These are phyloP conservation scores for Mustela nigripes DNA, from an alignment of 2,113 vertebrate species.

Conservation along the genomic window DNA sequence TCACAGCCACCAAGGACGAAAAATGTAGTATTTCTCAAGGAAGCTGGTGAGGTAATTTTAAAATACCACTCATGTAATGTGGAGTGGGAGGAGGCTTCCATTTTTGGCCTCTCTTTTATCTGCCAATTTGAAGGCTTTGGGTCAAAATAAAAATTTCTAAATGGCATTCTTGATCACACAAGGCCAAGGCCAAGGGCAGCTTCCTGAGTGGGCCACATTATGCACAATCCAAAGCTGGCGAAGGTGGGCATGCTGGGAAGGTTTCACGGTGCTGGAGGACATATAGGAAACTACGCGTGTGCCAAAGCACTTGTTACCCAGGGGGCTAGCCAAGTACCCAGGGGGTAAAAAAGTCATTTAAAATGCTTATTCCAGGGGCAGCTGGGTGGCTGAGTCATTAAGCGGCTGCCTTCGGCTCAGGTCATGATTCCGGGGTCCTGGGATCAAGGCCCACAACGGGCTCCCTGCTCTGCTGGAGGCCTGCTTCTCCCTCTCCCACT, in stretches of 20 bases:
- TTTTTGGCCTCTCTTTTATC: constrained; percentile 62
- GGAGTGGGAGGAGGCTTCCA: constrained; percentile 16
- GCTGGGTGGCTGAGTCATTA: too few relatives aligned
- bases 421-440: too few relatives aligned
- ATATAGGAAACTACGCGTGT: accelerated
- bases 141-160: constrained; percentile 72
- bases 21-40: constrained; percentile 71
- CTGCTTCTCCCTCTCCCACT: too few relatives aligned
- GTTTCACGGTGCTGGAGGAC: accelerated
- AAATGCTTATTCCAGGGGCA: not conserved
- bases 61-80: constrained; percentile 74
- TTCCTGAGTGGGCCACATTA: not conserved
- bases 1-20: constrained; percentile 75
- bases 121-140: constrained; percentile 59
- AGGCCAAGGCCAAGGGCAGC: not conserved
- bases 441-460: too few relatives aligned
- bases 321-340: not conserved
- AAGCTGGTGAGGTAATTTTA: constrained; percentile 71
- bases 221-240: not conserved
- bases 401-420: too few relatives aligned
- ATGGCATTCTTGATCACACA: constrained; percentile 48
- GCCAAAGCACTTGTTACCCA: not conserved
- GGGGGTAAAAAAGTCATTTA: not conserved
- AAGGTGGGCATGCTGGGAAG: accelerated
- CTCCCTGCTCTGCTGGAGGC: too few relatives aligned